Evolutionary conservation across 2,888 invertebrate genomes (phyloP).

Genomic region (Cryptocheilus praepositus): DNA sequence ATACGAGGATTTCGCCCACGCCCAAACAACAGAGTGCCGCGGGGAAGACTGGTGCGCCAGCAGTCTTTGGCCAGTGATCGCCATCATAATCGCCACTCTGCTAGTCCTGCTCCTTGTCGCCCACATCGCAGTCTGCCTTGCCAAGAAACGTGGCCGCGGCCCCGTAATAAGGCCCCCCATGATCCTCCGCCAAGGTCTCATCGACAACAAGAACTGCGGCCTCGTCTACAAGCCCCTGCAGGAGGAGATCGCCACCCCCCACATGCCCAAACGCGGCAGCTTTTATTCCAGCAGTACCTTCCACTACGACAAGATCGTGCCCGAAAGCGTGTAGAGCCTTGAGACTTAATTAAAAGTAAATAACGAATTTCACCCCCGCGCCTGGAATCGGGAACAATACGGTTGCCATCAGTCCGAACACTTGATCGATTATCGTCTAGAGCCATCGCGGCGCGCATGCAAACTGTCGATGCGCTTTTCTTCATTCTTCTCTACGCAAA

Average conservation of each 20-base stretch:
- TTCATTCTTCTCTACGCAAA: not conserved
- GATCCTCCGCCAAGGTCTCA: constrained; percentile 69
- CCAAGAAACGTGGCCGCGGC: constrained; percentile 64
- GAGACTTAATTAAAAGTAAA: constrained; percentile 12
- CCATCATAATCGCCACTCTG: constrained; percentile 57
- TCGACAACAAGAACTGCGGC: constrained; percentile 82
- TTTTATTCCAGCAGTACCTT: constrained; percentile 81
- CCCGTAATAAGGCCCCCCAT: constrained; percentile 71
- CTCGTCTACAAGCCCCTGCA: constrained; percentile 87
- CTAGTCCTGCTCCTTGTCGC: constrained; percentile 57
- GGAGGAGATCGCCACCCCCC: constrained; percentile 83
- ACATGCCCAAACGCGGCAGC: constrained; percentile 78
- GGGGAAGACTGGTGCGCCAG: constrained; percentile 55
- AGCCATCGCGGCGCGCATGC: too few species aligned
- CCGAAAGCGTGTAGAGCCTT: constrained; percentile 78
- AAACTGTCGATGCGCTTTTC: too few species aligned
- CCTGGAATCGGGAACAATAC: not conserved
- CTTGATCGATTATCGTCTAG: too few species aligned
- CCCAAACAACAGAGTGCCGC: constrained; percentile 44
- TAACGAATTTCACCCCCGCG: constrained; percentile 23
- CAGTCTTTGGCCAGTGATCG: constrained; percentile 62
- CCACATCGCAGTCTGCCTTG: constrained; percentile 59
- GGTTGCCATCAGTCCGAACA: not conserved
- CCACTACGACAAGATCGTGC: constrained; percentile 80
- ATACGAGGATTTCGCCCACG: constrained; percentile 56